Evolutionary conservation across 2,797 vertebrate species (phyloP), one percentile per base, ranked within the genome.

Genomic region (Florisuga fusca): DNA sequence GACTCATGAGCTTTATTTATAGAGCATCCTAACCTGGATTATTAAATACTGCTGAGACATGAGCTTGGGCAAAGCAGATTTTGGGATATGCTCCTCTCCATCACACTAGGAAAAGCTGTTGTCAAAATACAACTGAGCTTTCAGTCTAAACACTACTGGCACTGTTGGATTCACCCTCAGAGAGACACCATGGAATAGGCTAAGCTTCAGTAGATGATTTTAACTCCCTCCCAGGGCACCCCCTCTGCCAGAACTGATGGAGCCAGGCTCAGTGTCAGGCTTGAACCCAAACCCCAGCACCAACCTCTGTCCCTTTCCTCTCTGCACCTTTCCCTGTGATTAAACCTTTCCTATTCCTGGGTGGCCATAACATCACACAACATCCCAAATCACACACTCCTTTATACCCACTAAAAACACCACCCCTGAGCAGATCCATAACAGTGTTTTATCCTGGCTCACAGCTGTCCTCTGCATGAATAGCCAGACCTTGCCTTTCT

Each of bases 41-140:
- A 86, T 83, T 75, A 91, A 87, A 71, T 34, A 63, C 41, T 46
- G 26, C 57, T 48, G 50, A 80, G 57, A 75, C 23, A 23, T n/a
- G 15, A 86, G 64, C 36, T 68, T 57, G 41, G 29, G 54, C 19
- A 87, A 46, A 81, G 79, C 58, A 85, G 68, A 80, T 92, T 89
- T 86, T 45, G 76, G 87, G 57, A 78, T 48, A 46, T 10, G 23
- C 2, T 83, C 22, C 72, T 89, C 78, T 94, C 57, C 4, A 4
- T 80, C 79, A 33, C 73, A 63, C 64, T n/a, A 85, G 43, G 45
- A 78, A 89, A 77, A 82, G 45, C 46, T 90, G 54, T 77, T 93
- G 86, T 94, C 85, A 96, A 90, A 94, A 90, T 71, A 96, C 81
- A 75, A 89, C 7, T 53, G 81, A 90, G 82, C 61, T 83, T 80